phyloP scores from a whole-genome alignment of 2,113 vertebrate species.

The Spea bombifrons region DNA sequence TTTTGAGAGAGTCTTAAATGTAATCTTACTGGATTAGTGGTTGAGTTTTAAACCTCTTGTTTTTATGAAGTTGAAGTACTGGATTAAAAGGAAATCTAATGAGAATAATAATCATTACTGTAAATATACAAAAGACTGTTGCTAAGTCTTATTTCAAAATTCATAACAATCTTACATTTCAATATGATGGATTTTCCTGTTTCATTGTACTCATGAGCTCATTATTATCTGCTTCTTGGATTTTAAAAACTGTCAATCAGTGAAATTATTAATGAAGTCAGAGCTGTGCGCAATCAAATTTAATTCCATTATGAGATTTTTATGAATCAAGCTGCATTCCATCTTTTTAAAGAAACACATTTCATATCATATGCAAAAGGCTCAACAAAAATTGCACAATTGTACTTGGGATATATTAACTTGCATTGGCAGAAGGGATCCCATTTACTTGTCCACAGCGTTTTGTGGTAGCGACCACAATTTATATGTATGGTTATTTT shows the following conservation, averaged over 20 bases:
- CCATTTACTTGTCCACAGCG: too few relatives aligned
- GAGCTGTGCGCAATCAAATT: constrained; percentile 9
- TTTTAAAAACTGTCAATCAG: constrained; percentile 42
- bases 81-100: constrained; percentile 9
- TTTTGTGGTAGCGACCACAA: too few relatives aligned
- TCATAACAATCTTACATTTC: constrained; percentile 25
- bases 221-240: constrained; percentile 28
- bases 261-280: constrained; percentile 25
- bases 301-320: constrained; percentile 10
- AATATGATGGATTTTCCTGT: constrained; percentile 35
- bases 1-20: not conserved
- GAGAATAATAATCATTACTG: constrained; percentile 18
- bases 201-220: constrained; percentile 1
- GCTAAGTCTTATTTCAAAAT: constrained; percentile 33
- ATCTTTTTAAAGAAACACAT: not conserved
- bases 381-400: too few relatives aligned
- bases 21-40: not conserved
- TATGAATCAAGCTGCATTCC: constrained; percentile 18
- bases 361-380: too few relatives aligned
- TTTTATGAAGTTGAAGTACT: not conserved
- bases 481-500: too few relatives aligned
- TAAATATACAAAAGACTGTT: not conserved
- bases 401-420: too few relatives aligned
- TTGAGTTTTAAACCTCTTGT: not conserved
- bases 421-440: too few relatives aligned